Conservation (phyloP, 2,113 vertebrate genomes). For the Myiozetetes cayanensis region DNA sequence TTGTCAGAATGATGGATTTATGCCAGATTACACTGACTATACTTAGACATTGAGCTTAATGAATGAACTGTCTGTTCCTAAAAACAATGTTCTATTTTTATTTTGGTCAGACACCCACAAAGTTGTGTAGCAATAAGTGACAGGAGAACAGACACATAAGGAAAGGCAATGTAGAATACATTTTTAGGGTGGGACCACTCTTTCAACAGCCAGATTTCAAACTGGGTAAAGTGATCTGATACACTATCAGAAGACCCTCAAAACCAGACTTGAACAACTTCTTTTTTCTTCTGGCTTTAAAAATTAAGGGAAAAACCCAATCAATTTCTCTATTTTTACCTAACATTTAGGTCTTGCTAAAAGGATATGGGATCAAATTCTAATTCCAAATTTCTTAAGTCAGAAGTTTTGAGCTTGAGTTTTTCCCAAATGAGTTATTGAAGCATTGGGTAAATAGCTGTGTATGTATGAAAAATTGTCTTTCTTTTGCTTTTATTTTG, state of each 20-base stretch:
- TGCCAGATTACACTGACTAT: background rate
- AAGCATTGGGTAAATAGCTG: background rate
- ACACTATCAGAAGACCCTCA: background rate
- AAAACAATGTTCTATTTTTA: background rate
- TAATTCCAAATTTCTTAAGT: background rate
- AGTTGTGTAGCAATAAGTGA: background rate
- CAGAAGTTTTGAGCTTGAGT: background rate
- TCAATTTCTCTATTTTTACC: background rate
- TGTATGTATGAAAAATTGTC: background rate
- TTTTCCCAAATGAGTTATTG: background rate
- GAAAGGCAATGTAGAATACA: background rate
- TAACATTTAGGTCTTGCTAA: background rate
- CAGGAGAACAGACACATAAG: background rate
- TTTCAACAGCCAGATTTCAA: background rate
- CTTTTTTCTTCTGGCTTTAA: background rate
- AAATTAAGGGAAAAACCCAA: rapidly evolving
- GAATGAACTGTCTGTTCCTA: background rate
- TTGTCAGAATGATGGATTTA: background rate
- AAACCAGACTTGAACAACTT: background rate
- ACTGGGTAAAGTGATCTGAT: background rate
- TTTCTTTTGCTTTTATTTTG: background rate
- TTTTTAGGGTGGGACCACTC: background rate
- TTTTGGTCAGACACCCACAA: background rate
- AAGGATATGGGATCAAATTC: background rate
- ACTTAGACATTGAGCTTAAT: background rate